Base-by-base conservation (phyloP, 1,140 invertebrate genomes). In the Apis dorsata region DNA sequence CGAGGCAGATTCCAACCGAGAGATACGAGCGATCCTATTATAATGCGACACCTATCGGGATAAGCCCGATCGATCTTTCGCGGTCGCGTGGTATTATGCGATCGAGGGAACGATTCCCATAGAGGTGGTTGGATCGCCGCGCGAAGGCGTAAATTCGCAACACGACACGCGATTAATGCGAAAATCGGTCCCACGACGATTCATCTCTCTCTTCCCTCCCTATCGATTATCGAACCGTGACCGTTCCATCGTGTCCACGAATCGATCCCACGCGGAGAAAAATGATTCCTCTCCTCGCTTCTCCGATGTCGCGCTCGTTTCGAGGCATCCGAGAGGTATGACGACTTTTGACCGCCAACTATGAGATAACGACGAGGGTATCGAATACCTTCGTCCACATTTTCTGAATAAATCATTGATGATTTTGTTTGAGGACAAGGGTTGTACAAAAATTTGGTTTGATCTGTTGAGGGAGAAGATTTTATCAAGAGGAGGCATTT, bases 121-220 rank as follows among this genome's bases (percentile, higher is more conserved):
- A 34, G 21, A 12, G 12, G 34, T 19, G 8, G n/a, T 28, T 13
- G 24, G 60, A n/a, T 53, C 49, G 9, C 34, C 34, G 34, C 28
- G 2, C 24, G 66, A 17, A 8, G 21, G 21, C 11, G 55, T 10
- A 19, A n/a, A 60, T 34, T 24, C 34, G 80, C 65, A 69, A 82
- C 44, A 57, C 63, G 73, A 77, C 59, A 60, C 62, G 12, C 80
- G 55, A 77, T 69, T 77, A 55, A 62, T 49, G 66, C 65, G 44
- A 49, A 82, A 77, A 82, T 82, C 74, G 65, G 9, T 82, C 80
- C 77, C 80, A 77, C 80, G 73, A 77, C 80, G 80, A 82, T 69
- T 74, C 72, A 8, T 77, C 63, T 69, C 44, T 9, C 73, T 24
- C 2, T 2, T 2, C 28, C 28, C 2, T 2, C 28, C 28, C 28